phyloP scores from a whole-genome alignment of 2,797 vertebrate species.

The Tapirus indicus region DNA sequence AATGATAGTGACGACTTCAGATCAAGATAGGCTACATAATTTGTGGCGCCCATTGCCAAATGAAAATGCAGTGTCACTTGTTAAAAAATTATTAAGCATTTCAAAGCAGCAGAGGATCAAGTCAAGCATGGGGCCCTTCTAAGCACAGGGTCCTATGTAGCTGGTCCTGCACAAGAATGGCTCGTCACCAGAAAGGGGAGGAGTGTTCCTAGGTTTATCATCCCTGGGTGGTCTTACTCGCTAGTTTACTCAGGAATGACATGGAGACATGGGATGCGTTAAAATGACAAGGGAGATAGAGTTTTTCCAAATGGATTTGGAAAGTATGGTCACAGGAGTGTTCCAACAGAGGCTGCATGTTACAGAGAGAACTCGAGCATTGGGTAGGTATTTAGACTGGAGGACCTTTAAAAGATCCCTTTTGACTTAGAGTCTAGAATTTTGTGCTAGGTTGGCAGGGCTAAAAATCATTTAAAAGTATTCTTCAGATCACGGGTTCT shows the following conservation, averaged over 20 bases:
- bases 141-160: neutral
- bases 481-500: neutral
- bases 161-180: neutral
- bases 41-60: neutral
- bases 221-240: neutral
- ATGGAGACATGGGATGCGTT: neutral
- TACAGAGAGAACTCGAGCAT: neutral
- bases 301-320: neutral
- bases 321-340: neutral
- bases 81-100: constrained; percentile 4
- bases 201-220: neutral
- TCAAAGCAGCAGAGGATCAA: neutral
- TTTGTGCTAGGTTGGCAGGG: neutral
- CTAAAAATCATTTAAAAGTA: neutral
- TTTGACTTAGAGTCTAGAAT: neutral
- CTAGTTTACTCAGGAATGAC: neutral
- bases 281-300: neutral
- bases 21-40: neutral
- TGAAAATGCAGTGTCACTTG: neutral
- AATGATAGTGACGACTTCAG: neutral
- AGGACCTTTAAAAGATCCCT: neutral
- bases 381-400: neutral
- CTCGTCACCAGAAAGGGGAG: neutral
- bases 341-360: neutral
- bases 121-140: neutral